Evolutionary conservation across 2,888 invertebrate genomes (phyloP).

Genomic region (Alcis repandata): DNA sequence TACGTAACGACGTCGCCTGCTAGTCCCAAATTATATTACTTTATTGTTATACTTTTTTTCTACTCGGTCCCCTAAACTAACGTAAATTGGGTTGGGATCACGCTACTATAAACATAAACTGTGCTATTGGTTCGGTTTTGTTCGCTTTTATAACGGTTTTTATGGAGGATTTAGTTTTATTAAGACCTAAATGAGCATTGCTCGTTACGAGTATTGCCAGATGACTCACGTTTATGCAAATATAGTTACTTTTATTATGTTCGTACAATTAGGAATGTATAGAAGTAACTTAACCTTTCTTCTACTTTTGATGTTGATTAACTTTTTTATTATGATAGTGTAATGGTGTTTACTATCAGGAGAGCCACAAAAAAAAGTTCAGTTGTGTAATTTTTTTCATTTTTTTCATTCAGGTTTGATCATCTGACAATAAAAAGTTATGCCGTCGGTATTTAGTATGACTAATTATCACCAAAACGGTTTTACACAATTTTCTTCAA

Average conservation of each 20-base stretch:
- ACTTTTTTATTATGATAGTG: too few relatives aligned
- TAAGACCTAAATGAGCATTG: constrained; percentile 48
- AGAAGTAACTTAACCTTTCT: too few relatives aligned
- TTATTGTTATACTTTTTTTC: constrained; percentile 82
- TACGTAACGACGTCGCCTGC: constrained; percentile 71
- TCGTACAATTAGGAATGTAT: background rate
- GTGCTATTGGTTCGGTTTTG: constrained; percentile 78
- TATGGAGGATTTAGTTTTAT: constrained; percentile 54
- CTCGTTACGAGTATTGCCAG: constrained; percentile 40
- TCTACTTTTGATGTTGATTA: too few relatives aligned
- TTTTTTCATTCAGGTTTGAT: too few relatives aligned
- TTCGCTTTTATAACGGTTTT: constrained; percentile 62
- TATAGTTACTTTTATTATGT: constrained; percentile 4
- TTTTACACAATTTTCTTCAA: too few relatives aligned
- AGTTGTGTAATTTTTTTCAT: too few relatives aligned
- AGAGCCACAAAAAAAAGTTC: too few relatives aligned
- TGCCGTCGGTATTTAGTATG: too few relatives aligned
- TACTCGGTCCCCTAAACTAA: constrained; percentile 80
- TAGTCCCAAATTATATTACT: constrained; percentile 84
- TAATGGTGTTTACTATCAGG: too few relatives aligned
- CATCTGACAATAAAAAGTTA: too few relatives aligned
- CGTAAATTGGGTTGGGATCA: constrained; percentile 85
- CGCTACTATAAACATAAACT: constrained; percentile 82
- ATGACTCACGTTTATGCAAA: constrained; percentile 35
- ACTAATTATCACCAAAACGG: too few relatives aligned